Percentiles rank a stretch among this genome's conserved stretches.
Evolutionary conservation across 35 echinoderm and acorn worm genomes (phyloP).

Genomic region (Lytechinus pictus): DNA sequence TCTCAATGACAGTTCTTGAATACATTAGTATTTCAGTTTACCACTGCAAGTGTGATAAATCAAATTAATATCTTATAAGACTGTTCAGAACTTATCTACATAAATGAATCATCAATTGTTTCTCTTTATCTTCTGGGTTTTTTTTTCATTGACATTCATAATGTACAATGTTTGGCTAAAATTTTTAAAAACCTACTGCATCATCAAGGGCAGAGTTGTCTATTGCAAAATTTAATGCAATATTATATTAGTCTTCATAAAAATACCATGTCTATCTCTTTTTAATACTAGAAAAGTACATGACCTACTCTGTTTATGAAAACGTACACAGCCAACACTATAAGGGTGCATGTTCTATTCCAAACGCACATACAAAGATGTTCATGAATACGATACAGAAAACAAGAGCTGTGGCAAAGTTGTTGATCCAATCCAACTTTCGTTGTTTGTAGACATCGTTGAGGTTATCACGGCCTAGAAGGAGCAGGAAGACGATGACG

Average conservation of each 20-base stretch:
- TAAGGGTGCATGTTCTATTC: slow-evolving; percentile 49
- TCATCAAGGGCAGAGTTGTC: background rate
- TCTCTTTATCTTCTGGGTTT: too few species aligned
- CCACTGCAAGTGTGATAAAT: background rate
- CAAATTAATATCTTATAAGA: background rate
- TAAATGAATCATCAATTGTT: background rate
- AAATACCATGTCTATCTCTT: background rate
- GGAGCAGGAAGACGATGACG: slow-evolving; percentile 79
- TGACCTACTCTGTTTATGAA: background rate
- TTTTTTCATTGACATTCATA: background rate
- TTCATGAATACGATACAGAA: slow-evolving; percentile 88
- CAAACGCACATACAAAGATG: slow-evolving; percentile 94
- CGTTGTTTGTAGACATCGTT: slow-evolving; percentile 88
- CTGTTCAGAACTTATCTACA: background rate
- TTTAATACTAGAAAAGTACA: background rate
- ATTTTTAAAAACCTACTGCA: background rate
- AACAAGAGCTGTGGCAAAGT: slow-evolving; percentile 74
- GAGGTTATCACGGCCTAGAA: slow-evolving; percentile 91
- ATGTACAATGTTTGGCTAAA: background rate
- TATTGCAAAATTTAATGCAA: slow-evolving; percentile 6
- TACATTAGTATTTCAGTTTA: background rate
- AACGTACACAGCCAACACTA: background rate
- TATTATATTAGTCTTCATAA: background rate
- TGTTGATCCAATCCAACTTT: slow-evolving; percentile 90
- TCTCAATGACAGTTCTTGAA: background rate